Conservation (phyloP, 1,140 invertebrate species). For the Notospermus geniculatus region DNA sequence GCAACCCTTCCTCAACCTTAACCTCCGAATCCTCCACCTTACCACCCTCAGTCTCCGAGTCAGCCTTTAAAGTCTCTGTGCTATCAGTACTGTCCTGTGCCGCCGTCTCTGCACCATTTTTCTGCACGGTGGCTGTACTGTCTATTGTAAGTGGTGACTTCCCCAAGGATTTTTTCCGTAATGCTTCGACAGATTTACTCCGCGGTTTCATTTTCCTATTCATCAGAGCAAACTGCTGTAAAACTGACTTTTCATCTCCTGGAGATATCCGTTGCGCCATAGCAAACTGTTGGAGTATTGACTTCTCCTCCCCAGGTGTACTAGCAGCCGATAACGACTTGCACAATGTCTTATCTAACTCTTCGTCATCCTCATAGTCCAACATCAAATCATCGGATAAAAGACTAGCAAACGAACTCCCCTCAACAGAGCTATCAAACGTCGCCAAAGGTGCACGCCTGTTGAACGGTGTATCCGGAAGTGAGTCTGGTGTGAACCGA, state of each 20-base stretch:
- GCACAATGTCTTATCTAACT: background rate
- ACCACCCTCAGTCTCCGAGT: too few relatives aligned
- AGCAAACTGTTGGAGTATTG: background rate
- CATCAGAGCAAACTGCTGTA: too few relatives aligned
- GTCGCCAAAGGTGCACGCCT: background rate
- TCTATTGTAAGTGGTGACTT: too few relatives aligned
- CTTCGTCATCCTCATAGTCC: background rate
- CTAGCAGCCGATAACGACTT: constrained; percentile 1
- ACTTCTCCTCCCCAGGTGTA: constrained; percentile 3
- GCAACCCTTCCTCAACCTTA: too few relatives aligned
- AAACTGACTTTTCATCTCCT: too few relatives aligned
- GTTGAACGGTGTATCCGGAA: background rate
- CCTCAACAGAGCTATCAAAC: background rate
- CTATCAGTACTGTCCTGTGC: too few relatives aligned
- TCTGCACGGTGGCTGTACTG: too few relatives aligned
- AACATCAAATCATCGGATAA: constrained; percentile 5
- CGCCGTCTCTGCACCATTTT: too few relatives aligned
- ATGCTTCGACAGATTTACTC: constrained; percentile 2
- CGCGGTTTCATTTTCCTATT: background rate
- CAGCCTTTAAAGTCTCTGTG: too few relatives aligned
- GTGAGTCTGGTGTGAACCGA: background rate
- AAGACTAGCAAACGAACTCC: background rate
- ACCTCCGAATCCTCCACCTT: too few relatives aligned
- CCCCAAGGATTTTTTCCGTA: too few relatives aligned
- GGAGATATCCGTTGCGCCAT: background rate